These are phyloP conservation scores for Lepeophtheirus salmonis DNA, from an alignment of 1,140 invertebrate species.

Conservation along the genomic window DNA sequence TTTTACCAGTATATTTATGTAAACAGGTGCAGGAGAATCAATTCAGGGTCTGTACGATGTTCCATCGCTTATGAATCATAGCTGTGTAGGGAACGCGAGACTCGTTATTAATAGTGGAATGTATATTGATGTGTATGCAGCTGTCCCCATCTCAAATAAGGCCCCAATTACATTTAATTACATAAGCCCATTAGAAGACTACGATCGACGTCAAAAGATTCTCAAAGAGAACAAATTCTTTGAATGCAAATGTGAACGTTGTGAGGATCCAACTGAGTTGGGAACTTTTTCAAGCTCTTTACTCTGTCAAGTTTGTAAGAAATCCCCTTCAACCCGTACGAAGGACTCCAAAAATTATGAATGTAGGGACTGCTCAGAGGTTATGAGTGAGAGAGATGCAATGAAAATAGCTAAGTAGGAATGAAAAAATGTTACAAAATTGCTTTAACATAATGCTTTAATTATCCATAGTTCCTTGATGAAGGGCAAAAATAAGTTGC, in stretches of 20 bases:
- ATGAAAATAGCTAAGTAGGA: background rate
- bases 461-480: background rate
- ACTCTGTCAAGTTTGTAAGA: constrained; percentile 38
- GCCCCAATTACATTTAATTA: constrained; percentile 7
- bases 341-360: background rate
- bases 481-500: background rate
- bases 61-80: constrained; percentile 14
- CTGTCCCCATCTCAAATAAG: background rate
- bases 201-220: background rate
- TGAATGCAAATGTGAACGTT: constrained; percentile 46
- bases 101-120: constrained; percentile 2
- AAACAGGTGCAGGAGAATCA: background rate
- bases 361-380: background rate
- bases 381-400: background rate
- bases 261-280: constrained; percentile 49
- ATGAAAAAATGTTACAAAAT: no score
- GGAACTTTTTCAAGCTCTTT: constrained; percentile 49
- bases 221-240: constrained; percentile 42
- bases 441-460: background rate
- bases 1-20: background rate
- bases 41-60: background rate
- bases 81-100: constrained; percentile 11
- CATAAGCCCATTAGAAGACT: background rate
- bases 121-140: background rate
- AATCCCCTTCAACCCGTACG: background rate